Percentiles rank a stretch among this genome's conserved stretches.
Evolutionary conservation across 2,113 vertebrate species (phyloP).

Genomic region (Sorex fumeus): DNA sequence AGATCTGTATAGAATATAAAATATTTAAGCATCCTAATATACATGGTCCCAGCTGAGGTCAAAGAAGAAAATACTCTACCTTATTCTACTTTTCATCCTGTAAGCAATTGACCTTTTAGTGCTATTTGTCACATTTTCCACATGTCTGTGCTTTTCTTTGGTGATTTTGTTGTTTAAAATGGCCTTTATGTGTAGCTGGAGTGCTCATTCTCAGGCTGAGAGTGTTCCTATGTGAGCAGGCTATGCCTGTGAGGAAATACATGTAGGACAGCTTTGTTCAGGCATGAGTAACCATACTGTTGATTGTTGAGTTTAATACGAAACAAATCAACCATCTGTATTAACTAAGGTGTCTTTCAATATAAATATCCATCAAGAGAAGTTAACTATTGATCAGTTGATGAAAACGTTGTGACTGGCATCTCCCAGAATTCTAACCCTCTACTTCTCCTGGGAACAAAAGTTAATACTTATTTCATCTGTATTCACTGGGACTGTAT

Average conservation of each 20-base stretch:
- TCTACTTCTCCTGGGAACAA: background rate
- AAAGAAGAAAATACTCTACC: background rate
- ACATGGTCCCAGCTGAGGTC: background rate
- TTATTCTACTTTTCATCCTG: background rate
- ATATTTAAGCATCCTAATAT: background rate
- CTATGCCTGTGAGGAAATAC: background rate
- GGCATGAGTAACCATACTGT: background rate
- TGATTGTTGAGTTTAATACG: background rate
- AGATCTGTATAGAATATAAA: background rate
- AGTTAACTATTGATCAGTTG: background rate
- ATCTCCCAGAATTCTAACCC: background rate
- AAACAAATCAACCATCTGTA: background rate
- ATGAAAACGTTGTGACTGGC: background rate
- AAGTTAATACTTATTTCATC: background rate
- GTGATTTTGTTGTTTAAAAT: background rate
- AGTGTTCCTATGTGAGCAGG: background rate
- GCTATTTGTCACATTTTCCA: background rate
- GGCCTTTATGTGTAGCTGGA: background rate
- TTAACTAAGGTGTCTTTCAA: background rate
- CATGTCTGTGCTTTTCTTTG: background rate
- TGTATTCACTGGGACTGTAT: background rate
- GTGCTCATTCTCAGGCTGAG: background rate
- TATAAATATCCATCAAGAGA: conserved; percentile 10
- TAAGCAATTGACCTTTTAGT: background rate
- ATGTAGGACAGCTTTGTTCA: background rate